These are phyloP conservation scores for Drosophila buzzatii DNA, from an alignment of 2,888 invertebrate species.

Conservation along the genomic window DNA sequence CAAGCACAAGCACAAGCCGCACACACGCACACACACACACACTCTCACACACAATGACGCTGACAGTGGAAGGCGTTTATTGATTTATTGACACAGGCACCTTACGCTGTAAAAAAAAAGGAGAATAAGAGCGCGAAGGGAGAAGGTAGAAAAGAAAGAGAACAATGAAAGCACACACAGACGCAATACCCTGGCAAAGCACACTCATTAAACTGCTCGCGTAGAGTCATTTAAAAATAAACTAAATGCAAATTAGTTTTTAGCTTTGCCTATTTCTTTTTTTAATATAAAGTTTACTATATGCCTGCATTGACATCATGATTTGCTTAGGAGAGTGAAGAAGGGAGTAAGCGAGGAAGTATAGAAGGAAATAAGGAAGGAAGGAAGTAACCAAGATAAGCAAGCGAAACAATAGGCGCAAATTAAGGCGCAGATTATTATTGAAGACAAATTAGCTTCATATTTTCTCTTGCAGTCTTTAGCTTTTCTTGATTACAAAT, in stretches of 20 bases:
- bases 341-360: not conserved
- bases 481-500: no score
- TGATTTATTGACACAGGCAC: conserved; percentile 68
- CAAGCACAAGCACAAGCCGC: conserved; percentile 24
- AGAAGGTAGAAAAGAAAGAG: not conserved
- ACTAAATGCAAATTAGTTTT: no score
- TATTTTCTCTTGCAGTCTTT: no score
- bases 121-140: conserved; percentile 5
- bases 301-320: no score
- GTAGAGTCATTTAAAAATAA: not conserved
- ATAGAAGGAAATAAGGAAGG: not conserved
- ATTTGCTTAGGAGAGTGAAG: no score
- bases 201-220: not conserved
- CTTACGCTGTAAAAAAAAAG: conserved; percentile 33
- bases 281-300: no score
- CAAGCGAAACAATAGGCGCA: not conserved
- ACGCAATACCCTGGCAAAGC: conserved; percentile 17
- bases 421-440: not conserved
- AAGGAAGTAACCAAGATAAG: not conserved
- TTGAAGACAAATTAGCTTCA: no score
- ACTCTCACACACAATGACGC: conserved; percentile 37
- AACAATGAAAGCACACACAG: not conserved
- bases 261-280: no score
- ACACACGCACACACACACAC: not conserved
- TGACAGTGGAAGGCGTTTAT: conserved; percentile 65